Percentiles rank a stretch among this genome's conserved stretches.
phyloP scores from a whole-genome alignment of 2,888 invertebrate genomes.

The Nymphalis urticae region DNA sequence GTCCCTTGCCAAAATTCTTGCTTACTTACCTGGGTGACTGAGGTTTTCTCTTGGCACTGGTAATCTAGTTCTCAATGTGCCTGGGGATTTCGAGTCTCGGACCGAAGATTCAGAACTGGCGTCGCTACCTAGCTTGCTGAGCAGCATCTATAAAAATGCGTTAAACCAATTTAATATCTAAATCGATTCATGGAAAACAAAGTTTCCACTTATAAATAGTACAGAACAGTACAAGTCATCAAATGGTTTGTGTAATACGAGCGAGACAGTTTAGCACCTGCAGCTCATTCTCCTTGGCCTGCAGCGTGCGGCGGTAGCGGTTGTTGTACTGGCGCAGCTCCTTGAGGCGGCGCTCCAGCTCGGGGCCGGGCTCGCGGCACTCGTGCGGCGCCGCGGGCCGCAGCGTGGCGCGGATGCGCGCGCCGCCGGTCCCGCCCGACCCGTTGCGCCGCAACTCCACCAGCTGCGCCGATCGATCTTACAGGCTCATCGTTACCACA shows the following conservation, averaged over 20 bases:
- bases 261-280: conserved; percentile 69
- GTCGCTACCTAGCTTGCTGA: conserved; percentile 85
- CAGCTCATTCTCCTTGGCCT: conserved; percentile 91
- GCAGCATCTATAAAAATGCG: conserved; percentile 78
- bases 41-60: conserved; percentile 81
- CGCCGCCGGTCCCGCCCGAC: conserved; percentile 90
- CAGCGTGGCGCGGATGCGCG: conserved; percentile 91
- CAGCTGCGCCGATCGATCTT: conserved; percentile 79
- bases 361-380: conserved; percentile 90
- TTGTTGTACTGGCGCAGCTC: conserved; percentile 93
- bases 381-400: conserved; percentile 90
- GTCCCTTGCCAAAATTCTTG: neutral
- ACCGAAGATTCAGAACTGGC: conserved; percentile 73
- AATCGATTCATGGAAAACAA: no score
- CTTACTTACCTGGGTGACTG: conserved; percentile 75
- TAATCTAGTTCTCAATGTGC: conserved; percentile 60
- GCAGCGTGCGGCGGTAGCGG: conserved; percentile 89
- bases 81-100: conserved; percentile 67
- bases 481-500: no score
- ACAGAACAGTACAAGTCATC: no score
- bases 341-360: conserved; percentile 90
- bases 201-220: no score
- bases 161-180: no score
- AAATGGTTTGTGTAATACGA: no score
- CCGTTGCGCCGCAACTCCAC: conserved; percentile 91